A percentile compares a stretch with the other conserved stretches of the same genome.
These are phyloP conservation scores for Danionella dracula DNA, from an alignment of 2,797 vertebrate species.

Conservation along the genomic window DNA sequence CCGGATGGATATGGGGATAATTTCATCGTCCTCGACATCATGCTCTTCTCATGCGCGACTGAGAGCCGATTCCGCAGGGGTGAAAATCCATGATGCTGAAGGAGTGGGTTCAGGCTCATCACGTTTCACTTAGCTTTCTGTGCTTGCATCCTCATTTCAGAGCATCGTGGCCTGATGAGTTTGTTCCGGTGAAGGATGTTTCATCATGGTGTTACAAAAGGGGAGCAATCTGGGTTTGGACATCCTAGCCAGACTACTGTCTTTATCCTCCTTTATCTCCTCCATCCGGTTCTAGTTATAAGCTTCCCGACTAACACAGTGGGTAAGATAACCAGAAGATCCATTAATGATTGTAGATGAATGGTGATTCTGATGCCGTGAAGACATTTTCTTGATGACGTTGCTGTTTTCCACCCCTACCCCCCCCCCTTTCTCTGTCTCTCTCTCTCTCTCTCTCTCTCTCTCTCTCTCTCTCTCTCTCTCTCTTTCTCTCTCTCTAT, in stretches of 20 bases:
- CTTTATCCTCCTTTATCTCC: constrained; percentile 36
- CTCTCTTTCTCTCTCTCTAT: too few relatives aligned
- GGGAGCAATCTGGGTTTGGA: constrained; percentile 40
- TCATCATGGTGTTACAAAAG: constrained; percentile 48
- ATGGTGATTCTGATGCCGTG: neutral
- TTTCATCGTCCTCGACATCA: constrained; percentile 7
- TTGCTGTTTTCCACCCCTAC: too few relatives aligned
- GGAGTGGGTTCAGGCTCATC: constrained; percentile 20
- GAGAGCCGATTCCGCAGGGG: constrained; percentile 13
- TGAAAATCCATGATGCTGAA: constrained; percentile 21
- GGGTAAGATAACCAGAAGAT: constrained; percentile 27
- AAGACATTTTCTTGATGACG: neutral
- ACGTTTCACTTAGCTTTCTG: constrained; percentile 11
- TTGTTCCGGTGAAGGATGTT: constrained; percentile 46
- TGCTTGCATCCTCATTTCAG: constrained; percentile 30
- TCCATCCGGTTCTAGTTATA: constrained; percentile 36
- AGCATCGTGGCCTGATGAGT: constrained; percentile 40
- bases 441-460: too few relatives aligned
- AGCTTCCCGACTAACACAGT: constrained; percentile 44
- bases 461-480: too few relatives aligned
- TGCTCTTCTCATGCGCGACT: neutral
- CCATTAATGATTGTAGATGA: too few relatives aligned
- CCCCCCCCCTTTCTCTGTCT: too few relatives aligned
- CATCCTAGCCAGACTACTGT: constrained; percentile 37
- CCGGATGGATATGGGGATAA: constrained; percentile 22